Evolutionary conservation across 2,888 invertebrate genomes (phyloP).

Genomic region (Lydus trimaculatus): DNA sequence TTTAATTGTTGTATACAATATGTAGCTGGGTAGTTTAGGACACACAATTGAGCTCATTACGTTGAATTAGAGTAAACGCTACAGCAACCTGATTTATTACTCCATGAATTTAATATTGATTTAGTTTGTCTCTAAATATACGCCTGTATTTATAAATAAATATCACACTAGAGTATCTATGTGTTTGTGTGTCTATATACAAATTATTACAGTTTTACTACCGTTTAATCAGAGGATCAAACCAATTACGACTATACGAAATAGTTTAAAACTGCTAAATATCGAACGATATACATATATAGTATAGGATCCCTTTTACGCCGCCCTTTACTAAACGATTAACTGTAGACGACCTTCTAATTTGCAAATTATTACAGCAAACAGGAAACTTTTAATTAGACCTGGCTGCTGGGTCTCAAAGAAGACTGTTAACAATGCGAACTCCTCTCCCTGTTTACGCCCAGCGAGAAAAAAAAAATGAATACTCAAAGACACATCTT

Average conservation of each 20-base stretch:
- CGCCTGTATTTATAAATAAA: background rate
- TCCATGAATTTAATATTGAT: constrained; percentile 7
- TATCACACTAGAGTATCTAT: background rate
- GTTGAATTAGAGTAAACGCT: background rate
- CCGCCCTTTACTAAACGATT: background rate
- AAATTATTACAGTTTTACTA: constrained; percentile 6
- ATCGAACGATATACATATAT: background rate
- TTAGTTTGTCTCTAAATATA: background rate
- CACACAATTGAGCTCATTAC: background rate
- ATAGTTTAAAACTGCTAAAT: background rate
- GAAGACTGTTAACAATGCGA: constrained; percentile 26
- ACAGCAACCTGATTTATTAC: background rate
- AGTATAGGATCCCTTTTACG: too few relatives aligned
- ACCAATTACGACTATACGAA: background rate
- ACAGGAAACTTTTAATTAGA: constrained; percentile 27
- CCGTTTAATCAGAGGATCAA: constrained; percentile 6
- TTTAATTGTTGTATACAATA: background rate
- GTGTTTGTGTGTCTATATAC: background rate
- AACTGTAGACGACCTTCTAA: constrained; percentile 1
- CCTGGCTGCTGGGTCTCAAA: constrained; percentile 19
- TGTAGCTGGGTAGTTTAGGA: background rate
- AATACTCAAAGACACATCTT: constrained; percentile 41
- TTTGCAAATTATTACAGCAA: constrained; percentile 22
- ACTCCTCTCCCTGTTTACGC: constrained; percentile 2
- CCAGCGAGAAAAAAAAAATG: constrained; percentile 34